A percentile compares a stretch with the other conserved stretches of the same genome.
phyloP scores from a whole-genome alignment of 2,797 vertebrate genomes.

The Pelobates cultripes region DNA sequence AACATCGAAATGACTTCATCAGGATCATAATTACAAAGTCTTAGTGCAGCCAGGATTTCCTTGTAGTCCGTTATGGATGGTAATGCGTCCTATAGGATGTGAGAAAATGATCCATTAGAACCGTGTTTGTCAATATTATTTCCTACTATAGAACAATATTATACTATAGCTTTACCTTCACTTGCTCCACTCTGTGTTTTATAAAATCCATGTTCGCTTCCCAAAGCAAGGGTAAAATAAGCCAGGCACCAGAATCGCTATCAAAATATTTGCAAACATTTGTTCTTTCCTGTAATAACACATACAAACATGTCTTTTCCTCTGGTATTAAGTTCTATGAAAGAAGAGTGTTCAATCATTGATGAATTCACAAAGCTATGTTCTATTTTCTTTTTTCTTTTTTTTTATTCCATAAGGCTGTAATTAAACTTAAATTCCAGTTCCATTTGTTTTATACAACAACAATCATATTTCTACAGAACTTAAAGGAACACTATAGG shows the following conservation, averaged over 20 bases:
- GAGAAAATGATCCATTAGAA: not conserved
- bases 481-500: too few relatives aligned
- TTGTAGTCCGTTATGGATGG: slow-evolving; percentile 70
- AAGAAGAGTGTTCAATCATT: too few relatives aligned
- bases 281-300: slow-evolving; percentile 63
- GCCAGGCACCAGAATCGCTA: slow-evolving; percentile 66
- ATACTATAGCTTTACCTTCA: slow-evolving; percentile 61
- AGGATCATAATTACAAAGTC: slow-evolving; percentile 71
- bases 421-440: too few relatives aligned
- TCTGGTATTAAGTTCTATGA: too few relatives aligned
- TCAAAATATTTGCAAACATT: slow-evolving; percentile 73
- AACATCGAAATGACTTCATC: slow-evolving; percentile 72
- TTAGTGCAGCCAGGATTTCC: slow-evolving; percentile 69
- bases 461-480: too few relatives aligned
- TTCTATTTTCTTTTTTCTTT: too few relatives aligned
- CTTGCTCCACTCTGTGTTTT: slow-evolving; percentile 60
- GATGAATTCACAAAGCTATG: too few relatives aligned
- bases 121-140: too few relatives aligned
- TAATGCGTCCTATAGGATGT: slow-evolving; percentile 59
- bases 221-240: slow-evolving; percentile 71
- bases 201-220: slow-evolving; percentile 69
- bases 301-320: not conserved
- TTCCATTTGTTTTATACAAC: too few relatives aligned
- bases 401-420: too few relatives aligned
- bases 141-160: not conserved